Evolutionary conservation across 2,797 vertebrate species (phyloP), one percentile per base, ranked within the genome.

Genomic region (Schizothorax lantsangensis): DNA sequence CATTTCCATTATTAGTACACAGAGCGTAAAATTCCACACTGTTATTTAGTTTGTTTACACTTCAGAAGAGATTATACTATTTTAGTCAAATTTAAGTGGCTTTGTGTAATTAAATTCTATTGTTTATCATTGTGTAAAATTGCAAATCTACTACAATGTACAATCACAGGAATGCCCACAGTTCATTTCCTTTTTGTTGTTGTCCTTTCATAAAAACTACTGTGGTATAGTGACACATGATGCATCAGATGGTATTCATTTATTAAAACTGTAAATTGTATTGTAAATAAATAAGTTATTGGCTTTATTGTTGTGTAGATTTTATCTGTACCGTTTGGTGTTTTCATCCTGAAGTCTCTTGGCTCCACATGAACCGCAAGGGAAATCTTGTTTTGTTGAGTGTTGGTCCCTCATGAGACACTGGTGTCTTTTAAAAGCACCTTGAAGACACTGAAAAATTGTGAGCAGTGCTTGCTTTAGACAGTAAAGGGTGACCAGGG

Each of bases 371-470:
- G n/a, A 38, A 36, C 75, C 45, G 4, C 66, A 23, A 33, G 75
- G 64, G 68, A 38, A 21, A 64, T 64, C 11, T 84, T 87, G 74
- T 62, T 83, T 84, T 84, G 66, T 84, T 59, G 9, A 73, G 43
- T 72, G 36, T 47, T 12, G 33, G 47, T 74, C 68, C 30, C 43
- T 64, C 45, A 54, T 23, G 62, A 71, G 81, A 52, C 49, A 23
- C 33, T 36, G 3, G 21, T 49, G 59, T 62, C 72, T 21, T 49
- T 86, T 81, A 38, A 68, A 77, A 30, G 40, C 26, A 21, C 68
- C n/a, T 72, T 59, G 5, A 49, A 19, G 57, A 26, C 21, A 33
- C 69, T 19, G 52, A 68, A 30, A 15, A 73, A 14, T 79, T 45
- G 30, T 14, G 14, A 72, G 40, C 14, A 33, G 49, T 59, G 43